Conservation (phyloP, 2,113 vertebrate genomes). For the Notarius lentiginosus region DNA sequence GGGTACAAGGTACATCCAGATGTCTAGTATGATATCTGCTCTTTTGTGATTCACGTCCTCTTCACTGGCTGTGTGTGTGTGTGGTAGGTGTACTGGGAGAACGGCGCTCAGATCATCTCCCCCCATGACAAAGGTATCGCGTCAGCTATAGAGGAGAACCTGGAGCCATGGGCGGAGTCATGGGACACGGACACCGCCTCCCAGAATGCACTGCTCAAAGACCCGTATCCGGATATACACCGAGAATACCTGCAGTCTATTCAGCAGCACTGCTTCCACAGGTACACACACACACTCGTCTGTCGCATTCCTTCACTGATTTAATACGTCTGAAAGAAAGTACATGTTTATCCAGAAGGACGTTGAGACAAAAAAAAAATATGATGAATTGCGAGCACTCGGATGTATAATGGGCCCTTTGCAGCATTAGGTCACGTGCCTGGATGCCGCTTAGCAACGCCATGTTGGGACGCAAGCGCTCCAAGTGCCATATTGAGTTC, state of each 20-base stretch:
- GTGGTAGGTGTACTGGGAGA: slow-evolving; percentile 93
- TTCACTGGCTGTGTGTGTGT: neutral
- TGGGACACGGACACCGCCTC: slow-evolving; percentile 81
- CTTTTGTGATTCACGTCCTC: neutral
- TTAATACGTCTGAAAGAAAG: no score
- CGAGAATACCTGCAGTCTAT: slow-evolving; percentile 86
- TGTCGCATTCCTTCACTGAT: neutral
- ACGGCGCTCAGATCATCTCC: slow-evolving; percentile 91
- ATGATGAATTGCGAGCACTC: no score
- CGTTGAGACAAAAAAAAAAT: no score
- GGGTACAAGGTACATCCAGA: slow-evolving; percentile 86
- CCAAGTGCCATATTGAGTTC: no score
- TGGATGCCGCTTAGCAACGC: no score
- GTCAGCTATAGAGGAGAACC: slow-evolving; percentile 84
- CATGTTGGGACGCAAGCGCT: no score
- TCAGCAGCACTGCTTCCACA: slow-evolving; percentile 90
- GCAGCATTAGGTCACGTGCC: no score
- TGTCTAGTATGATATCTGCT: no score
- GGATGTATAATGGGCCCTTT: no score
- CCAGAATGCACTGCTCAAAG: slow-evolving; percentile 77
- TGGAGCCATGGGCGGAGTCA: slow-evolving; percentile 88
- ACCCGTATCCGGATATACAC: slow-evolving; percentile 77
- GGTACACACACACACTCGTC: slow-evolving; percentile 66
- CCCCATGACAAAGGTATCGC: slow-evolving; percentile 91
- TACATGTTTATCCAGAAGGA: neutral